Conservation (phyloP, 2,113 vertebrate species). For the Notarius lentiginosus region DNA sequence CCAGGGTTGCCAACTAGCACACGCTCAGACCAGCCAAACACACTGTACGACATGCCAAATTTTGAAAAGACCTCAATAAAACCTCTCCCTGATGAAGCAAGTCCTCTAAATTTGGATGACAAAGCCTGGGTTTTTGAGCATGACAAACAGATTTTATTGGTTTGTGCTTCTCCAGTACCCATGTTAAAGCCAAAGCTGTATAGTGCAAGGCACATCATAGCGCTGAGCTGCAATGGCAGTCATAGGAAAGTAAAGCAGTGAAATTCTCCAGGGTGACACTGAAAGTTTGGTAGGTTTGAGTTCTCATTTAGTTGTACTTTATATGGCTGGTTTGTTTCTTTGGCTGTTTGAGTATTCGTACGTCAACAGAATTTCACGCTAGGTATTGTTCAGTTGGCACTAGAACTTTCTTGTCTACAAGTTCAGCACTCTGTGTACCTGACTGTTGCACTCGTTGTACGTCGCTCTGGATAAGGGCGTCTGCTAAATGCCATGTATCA, state of each 20-base stretch:
- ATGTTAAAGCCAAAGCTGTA: neutral
- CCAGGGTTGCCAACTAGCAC: neutral
- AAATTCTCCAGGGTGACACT: neutral
- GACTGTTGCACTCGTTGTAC: too few species aligned
- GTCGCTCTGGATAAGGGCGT: too few species aligned
- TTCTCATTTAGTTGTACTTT: too few species aligned
- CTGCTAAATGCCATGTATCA: too few species aligned
- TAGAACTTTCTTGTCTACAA: too few species aligned
- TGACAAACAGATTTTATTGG: neutral
- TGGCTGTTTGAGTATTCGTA: too few species aligned
- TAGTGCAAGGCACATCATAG: neutral
- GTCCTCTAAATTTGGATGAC: neutral
- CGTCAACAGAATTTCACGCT: too few species aligned
- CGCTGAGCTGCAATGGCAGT: neutral
- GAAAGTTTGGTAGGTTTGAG: neutral
- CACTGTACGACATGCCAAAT: neutral
- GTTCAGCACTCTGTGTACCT: too few species aligned
- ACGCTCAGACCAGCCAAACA: neutral
- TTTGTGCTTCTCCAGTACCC: neutral
- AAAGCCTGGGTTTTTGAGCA: neutral
- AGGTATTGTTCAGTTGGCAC: too few species aligned
- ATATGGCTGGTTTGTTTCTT: too few species aligned
- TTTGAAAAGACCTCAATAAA: neutral
- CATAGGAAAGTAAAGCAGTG: neutral
- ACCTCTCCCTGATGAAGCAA: neutral